Conservation (phyloP, 2,797 vertebrate genomes). For the Hydrophis major region DNA sequence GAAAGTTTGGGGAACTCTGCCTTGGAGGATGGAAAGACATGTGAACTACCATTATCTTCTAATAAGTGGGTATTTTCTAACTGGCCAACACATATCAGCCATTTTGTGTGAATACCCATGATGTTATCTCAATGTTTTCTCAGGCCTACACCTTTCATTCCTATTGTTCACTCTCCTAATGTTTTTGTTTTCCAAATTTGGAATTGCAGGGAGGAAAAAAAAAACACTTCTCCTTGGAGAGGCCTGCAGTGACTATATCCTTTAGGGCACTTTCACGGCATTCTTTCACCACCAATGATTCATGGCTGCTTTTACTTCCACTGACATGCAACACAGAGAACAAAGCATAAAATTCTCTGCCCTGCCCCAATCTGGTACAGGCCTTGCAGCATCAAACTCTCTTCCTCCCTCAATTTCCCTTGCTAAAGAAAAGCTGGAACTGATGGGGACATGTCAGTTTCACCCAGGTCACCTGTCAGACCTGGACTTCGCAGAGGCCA, state of each 20-base stretch:
- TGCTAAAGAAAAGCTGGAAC: background rate
- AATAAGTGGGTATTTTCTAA: background rate
- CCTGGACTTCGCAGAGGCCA: background rate
- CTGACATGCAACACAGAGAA: background rate
- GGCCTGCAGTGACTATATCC: background rate
- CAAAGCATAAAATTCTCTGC: background rate
- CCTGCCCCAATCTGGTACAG: background rate
- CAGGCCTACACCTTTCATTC: background rate
- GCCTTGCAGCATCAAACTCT: background rate
- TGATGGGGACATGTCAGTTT: background rate
- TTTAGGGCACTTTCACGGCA: background rate
- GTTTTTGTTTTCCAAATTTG: background rate
- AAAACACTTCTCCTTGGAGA: background rate
- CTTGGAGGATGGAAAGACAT: background rate
- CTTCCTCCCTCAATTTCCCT: background rate
- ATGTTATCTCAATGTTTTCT: background rate
- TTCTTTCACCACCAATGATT: background rate
- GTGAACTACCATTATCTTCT: background rate
- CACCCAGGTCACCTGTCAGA: background rate
- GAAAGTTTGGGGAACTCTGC: too few relatives aligned
- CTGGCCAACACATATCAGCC: background rate
- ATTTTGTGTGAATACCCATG: background rate
- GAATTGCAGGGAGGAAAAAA: background rate
- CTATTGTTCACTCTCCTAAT: background rate
- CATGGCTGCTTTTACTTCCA: background rate